phyloP scores from a whole-genome alignment of 2,113 vertebrate species.

The Anser brachyrhynchus region DNA sequence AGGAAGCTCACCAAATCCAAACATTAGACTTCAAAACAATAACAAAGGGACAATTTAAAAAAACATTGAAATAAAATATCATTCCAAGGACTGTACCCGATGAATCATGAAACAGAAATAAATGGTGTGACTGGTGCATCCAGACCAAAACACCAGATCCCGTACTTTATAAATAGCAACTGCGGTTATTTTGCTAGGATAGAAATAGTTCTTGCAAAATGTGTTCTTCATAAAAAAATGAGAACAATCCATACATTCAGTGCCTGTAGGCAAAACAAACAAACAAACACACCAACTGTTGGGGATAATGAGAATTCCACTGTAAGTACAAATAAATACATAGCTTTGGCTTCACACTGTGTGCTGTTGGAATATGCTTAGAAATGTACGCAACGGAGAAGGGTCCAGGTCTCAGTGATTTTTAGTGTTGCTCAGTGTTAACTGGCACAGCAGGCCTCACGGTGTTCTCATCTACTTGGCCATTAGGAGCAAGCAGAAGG shows the following conservation, averaged over 20 bases:
- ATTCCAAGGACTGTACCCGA: neutral
- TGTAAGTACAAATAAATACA: constrained; percentile 7
- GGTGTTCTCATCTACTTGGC: neutral
- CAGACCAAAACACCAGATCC: neutral
- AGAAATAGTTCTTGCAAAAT: constrained; percentile 7
- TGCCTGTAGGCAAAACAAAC: neutral
- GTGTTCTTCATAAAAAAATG: neutral
- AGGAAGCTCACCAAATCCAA: neutral
- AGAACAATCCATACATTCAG: neutral
- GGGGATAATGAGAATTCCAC: neutral
- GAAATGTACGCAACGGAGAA: neutral
- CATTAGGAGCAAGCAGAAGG: neutral
- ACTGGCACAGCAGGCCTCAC: neutral
- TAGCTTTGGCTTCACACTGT: neutral
- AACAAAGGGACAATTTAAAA: neutral
- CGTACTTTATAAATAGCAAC: neutral
- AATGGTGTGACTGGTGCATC: neutral
- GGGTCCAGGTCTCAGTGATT: neutral
- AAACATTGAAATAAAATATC: neutral
- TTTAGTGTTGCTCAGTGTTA: neutral
- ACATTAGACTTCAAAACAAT: neutral
- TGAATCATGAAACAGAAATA: neutral
- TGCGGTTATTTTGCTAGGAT: neutral
- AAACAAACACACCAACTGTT: neutral
- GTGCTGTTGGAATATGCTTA: neutral